phyloP scores from a whole-genome alignment of 1,140 invertebrate species.

The Lepidurus apus region DNA sequence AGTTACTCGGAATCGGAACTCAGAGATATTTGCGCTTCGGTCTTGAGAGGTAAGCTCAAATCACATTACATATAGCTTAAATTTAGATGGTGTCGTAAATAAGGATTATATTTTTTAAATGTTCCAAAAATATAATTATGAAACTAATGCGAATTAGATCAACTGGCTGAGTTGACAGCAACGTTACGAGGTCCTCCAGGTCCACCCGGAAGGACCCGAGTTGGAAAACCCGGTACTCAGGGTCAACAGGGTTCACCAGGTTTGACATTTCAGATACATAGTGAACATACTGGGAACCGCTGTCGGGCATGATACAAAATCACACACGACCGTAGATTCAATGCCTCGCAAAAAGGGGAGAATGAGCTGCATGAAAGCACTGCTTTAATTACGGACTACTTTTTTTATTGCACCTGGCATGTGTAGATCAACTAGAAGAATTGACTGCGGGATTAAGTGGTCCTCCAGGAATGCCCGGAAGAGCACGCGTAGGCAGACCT shows the following conservation, averaged over 20 bases:
- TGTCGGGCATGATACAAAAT: not conserved
- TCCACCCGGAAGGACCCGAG: conserved; percentile 53
- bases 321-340: not conserved
- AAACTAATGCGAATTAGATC: conserved; percentile 47
- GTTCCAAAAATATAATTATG: not conserved
- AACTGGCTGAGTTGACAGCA: conserved; percentile 55
- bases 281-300: conserved; percentile 8
- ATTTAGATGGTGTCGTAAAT: not conserved
- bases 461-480: conserved; percentile 49
- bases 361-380: not conserved
- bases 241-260: conserved; percentile 58
- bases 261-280: conserved; percentile 40
- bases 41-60: conserved; percentile 49
- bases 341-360: not conserved
- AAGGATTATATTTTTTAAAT: not conserved
- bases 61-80: not conserved
- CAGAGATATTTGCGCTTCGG: conserved; percentile 51
- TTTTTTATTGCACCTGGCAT: conserved; percentile 38
- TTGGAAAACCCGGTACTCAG: conserved; percentile 54
- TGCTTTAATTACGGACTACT: not conserved
- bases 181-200: conserved; percentile 57
- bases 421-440: conserved; percentile 51
- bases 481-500: conserved; percentile 44
- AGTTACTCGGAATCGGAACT: conserved; percentile 50
- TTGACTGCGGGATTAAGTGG: conserved; percentile 52